A percentile compares a stretch with the other conserved stretches of the same genome.
Conservation (phyloP, 1,140 invertebrate species). For the Forficula auricularia region DNA sequence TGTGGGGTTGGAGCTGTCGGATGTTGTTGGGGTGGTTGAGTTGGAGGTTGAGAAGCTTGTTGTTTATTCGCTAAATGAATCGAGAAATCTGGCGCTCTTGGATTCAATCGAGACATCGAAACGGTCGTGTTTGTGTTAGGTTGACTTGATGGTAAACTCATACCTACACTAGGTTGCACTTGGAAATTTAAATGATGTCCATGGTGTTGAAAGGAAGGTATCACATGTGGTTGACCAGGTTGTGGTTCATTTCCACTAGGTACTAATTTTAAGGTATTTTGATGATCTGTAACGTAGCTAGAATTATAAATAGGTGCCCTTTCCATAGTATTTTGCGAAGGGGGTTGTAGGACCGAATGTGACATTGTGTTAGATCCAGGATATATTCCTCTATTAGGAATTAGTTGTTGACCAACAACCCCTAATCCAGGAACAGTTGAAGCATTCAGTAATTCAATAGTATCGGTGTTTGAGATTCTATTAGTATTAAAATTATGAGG, state of each 20-base stretch:
- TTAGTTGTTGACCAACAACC: too few relatives aligned
- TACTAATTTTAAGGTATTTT: conserved; percentile 24
- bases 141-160: conserved; percentile 4
- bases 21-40: conserved; percentile 8
- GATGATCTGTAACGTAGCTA: not conserved
- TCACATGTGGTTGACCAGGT: not conserved
- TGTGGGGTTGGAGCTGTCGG: conserved; percentile 15
- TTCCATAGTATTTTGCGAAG: conserved; percentile 20
- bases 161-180: not conserved
- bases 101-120: conserved; percentile 62
- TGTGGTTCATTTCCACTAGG: conserved; percentile 15
- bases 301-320: conserved; percentile 1
- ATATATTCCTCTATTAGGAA: too few relatives aligned
- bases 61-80: conserved; percentile 28
- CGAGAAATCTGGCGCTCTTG: conserved; percentile 69
- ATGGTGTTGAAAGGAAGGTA: conserved; percentile 4
- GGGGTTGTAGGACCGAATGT: conserved; percentile 16
- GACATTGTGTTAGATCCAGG: not conserved
- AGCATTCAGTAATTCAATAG: too few relatives aligned
- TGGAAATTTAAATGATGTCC: conserved; percentile 1
- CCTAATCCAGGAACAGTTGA: too few relatives aligned
- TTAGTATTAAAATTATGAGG: not conserved
- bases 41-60: conserved; percentile 12
- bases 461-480: too few relatives aligned
- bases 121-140: conserved; percentile 28